Evolutionary conservation across 2,113 vertebrate genomes (phyloP).

Genomic region (Dryoscopus gambensis): DNA sequence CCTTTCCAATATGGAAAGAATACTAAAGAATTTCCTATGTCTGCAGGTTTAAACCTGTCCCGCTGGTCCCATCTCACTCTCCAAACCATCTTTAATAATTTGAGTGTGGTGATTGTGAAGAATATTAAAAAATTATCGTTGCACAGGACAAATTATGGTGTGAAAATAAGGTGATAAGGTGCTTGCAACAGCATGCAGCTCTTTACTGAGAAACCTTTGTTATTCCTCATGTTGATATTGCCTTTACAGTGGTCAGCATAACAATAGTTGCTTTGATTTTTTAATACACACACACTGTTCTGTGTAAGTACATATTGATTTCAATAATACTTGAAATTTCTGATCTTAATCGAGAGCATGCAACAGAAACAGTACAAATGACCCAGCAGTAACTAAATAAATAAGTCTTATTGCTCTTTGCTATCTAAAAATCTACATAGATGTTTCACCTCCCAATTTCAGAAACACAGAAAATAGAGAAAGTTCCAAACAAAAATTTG

Average conservation of each 20-base stretch:
- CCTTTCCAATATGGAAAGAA: neutral
- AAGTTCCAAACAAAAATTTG: neutral
- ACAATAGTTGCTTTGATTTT: neutral
- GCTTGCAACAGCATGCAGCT: neutral
- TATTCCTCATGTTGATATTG: neutral
- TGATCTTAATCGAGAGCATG: constrained; percentile 13
- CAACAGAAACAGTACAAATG: neutral
- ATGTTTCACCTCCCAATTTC: neutral
- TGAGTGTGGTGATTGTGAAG: neutral
- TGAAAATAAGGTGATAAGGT: neutral
- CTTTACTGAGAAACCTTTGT: neutral
- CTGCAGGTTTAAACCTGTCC: neutral
- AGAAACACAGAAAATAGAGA: neutral
- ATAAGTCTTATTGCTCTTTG: neutral
- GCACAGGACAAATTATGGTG: neutral
- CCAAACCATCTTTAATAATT: neutral
- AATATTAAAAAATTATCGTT: neutral
- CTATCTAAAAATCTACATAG: neutral
- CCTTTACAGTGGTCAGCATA: constrained; percentile 6
- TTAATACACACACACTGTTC: neutral
- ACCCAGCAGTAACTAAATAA: neutral
- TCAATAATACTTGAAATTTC: constrained; percentile 13
- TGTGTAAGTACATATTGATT: neutral
- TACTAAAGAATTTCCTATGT: neutral
- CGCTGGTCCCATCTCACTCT: neutral